Evolutionary conservation across 2,888 invertebrate genomes (phyloP).

Genomic region (Hemistola chrysoprasaria): DNA sequence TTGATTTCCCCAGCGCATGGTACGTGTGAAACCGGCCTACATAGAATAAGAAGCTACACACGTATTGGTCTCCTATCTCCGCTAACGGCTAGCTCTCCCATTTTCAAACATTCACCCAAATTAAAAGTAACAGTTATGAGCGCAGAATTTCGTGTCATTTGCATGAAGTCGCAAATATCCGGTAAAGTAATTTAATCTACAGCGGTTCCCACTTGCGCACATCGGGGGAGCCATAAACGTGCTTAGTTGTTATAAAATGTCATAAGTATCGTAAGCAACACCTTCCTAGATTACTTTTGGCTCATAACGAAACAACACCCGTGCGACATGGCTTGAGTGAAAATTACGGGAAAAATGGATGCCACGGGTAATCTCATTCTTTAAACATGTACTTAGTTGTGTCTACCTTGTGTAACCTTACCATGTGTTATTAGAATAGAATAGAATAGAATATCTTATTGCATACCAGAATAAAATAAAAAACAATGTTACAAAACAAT

Average conservation of each 20-base stretch:
- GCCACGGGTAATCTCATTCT: slow-evolving; percentile 11
- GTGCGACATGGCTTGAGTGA: slow-evolving; percentile 19
- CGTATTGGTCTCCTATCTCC: neutral
- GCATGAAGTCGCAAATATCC: too few species aligned
- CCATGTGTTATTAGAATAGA: too few species aligned
- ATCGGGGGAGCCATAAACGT: slow-evolving; percentile 9
- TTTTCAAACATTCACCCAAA: too few species aligned
- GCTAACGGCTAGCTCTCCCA: too few species aligned
- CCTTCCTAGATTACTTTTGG: slow-evolving; percentile 31
- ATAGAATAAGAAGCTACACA: neutral
- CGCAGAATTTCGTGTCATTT: too few species aligned
- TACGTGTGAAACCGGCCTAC: too few species aligned
- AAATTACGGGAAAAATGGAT: slow-evolving; percentile 21
- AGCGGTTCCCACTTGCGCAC: neutral
- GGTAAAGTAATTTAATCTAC: neutral
- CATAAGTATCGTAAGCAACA: slow-evolving; percentile 12
- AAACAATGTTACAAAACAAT: too few species aligned
- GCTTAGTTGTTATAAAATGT: slow-evolving; percentile 17
- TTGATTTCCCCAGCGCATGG: too few species aligned
- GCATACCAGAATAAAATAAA: too few species aligned
- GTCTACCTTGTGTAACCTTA: too few species aligned
- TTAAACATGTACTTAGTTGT: neutral
- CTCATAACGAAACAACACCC: slow-evolving; percentile 29
- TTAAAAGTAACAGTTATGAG: too few species aligned
- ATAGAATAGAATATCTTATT: too few species aligned